These are phyloP conservation scores for Apotomis turbidana DNA, from an alignment of 2,888 invertebrate species.

Conservation along the genomic window DNA sequence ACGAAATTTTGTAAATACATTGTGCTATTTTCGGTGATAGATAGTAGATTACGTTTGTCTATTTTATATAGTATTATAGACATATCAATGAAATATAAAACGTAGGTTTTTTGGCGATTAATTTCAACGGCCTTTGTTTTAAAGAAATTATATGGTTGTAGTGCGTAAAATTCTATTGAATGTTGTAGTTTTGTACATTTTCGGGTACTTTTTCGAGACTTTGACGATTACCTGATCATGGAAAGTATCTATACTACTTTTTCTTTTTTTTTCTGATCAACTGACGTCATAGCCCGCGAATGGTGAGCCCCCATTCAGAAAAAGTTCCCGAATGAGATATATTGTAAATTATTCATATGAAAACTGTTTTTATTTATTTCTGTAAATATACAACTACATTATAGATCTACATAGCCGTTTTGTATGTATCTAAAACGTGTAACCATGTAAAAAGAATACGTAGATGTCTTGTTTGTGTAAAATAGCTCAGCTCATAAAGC, in stretches of 20 bases:
- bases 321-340: conserved; percentile 58
- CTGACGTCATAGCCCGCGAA: conserved; percentile 63
- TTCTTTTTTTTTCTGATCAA: conserved; percentile 56
- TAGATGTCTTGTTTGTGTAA: conserved; percentile 29
- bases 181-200: conserved; percentile 44
- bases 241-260: conserved; percentile 39
- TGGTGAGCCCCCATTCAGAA: conserved; percentile 79
- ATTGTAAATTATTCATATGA: conserved; percentile 38
- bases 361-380: conserved; percentile 19
- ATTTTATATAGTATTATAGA: conserved; percentile 54
- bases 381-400: conserved; percentile 24
- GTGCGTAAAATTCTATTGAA: conserved; percentile 32
- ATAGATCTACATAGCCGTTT: conserved; percentile 22
- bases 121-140: conserved; percentile 25
- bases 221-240: conserved; percentile 62
- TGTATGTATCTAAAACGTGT: conserved; percentile 25
- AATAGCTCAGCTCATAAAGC: too few species aligned
- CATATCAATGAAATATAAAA: conserved; percentile 51
- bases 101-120: conserved; percentile 22
- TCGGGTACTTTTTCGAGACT: conserved; percentile 68
- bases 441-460: conserved; percentile 28
- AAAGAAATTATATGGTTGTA: conserved; percentile 36
- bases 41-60: conserved; percentile 46
- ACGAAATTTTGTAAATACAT: conserved; percentile 40
- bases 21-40: conserved; percentile 39